phyloP scores from a whole-genome alignment of 2,797 vertebrate genomes.

The Myotis planiceps region DNA sequence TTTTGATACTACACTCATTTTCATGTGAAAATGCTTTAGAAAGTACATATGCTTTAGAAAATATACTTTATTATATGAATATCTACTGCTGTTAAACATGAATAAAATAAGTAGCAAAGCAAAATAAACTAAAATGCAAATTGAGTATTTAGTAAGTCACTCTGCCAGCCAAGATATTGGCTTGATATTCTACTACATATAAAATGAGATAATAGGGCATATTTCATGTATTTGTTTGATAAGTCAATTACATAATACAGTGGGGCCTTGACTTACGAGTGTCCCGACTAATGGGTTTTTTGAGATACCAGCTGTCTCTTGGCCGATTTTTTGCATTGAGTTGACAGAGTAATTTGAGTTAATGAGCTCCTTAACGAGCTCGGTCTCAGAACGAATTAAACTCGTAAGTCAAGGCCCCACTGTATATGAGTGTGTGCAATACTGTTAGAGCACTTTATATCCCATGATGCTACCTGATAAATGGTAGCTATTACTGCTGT shows the following conservation, averaged over 20 bases:
- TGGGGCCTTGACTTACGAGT: no score
- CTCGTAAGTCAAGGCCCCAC: no score
- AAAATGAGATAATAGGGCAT: background rate
- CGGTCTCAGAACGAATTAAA: no score
- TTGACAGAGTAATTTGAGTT: no score
- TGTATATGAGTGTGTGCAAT: background rate
- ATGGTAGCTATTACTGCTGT: background rate
- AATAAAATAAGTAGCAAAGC: background rate
- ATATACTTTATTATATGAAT: background rate
- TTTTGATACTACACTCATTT: background rate
- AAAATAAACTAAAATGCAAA: background rate
- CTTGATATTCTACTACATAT: background rate
- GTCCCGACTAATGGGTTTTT: no score
- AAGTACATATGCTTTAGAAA: background rate
- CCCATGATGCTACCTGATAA: background rate
- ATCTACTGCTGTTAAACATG: background rate
- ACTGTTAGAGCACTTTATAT: background rate
- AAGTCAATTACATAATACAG: background rate
- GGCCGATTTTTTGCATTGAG: no score
- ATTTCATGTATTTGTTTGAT: background rate
- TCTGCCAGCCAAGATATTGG: background rate
- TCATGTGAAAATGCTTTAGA: background rate
- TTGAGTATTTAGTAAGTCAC: background rate
- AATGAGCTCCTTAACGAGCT: no score
- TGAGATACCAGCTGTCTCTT: no score